Base-by-base conservation (phyloP, 2,113 vertebrate species). In the Lutjanus erythropterus region DNA sequence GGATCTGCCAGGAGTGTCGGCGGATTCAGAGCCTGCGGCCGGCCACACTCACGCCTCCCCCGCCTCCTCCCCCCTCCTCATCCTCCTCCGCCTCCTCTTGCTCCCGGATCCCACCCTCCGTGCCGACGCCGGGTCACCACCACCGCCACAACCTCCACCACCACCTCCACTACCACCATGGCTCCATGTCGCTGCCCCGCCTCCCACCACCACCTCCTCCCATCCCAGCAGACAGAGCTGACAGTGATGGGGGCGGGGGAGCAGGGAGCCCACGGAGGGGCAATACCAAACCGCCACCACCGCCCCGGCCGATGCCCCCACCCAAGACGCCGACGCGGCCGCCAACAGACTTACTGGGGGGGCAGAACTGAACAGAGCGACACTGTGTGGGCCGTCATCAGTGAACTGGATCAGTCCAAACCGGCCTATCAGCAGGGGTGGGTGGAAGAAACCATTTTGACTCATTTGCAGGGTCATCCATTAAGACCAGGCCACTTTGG, bases 21-120 rank as follows among this genome's bases (percentile, higher is more conserved):
- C 93, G 96, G 52, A 97, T 97, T 87, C 97, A 97, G 93, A 96
- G 95, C 59, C 91, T 96, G 65, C 92, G 97, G 77, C 94, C 94
- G 6, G 88, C 44, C 3, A 10, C 81, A 0, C 80, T 85, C 18
- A 90, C 86, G 0, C 90, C 90, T 1, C 88, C 90, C 60, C 29
- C 86, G 0, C 80, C 87, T 1, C 80, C 86, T 3, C 83, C 85
- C 0, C 76, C 86, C 6, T 83, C 87, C 42, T 83, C 86, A 0
- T 80, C 89, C 41, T 80, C 89, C 42, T 86, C 89, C 1, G 47
- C 88, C 25, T 89, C 86, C 15, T 88, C 94, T 44, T 93, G 92
- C 81, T 88, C 90, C 16, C 92, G 91, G 25, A 25, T 85, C 59
- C 93, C 90, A 6, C 85, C 91, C 16, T 66, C 71, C 0, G 3